These are phyloP conservation scores for Arvicanthis niloticus DNA, from an alignment of 2,113 vertebrate genomes.

Conservation along the genomic window DNA sequence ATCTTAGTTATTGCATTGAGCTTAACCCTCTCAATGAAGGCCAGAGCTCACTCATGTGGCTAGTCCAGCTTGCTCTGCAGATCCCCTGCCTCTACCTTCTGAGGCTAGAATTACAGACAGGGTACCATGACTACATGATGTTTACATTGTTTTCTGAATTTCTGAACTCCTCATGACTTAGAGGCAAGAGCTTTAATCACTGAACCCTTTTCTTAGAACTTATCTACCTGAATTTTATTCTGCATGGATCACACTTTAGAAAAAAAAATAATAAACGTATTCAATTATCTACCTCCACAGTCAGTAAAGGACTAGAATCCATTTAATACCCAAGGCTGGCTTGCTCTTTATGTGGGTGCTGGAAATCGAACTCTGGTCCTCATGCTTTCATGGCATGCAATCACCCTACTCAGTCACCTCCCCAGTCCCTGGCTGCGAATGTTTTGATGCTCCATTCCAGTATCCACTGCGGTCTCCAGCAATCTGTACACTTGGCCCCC, in stretches of 20 bases:
- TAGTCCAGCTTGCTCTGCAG: not conserved
- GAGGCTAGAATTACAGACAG: not conserved
- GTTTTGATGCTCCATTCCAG: not conserved
- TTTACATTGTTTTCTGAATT: not conserved
- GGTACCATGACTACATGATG: not conserved
- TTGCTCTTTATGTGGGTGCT: not conserved
- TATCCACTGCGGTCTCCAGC: not conserved
- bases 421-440: not conserved
- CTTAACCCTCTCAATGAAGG: not conserved
- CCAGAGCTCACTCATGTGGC: too few relatives aligned
- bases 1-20: not conserved
- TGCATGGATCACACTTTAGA: conserved; percentile 78
- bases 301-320: conserved; percentile 77
- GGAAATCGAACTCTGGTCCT: not conserved
- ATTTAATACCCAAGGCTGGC: conserved; percentile 60
- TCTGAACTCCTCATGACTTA: not conserved
- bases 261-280: conserved; percentile 62
- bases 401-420: not conserved
- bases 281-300: conserved; percentile 74
- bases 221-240: conserved; percentile 40
- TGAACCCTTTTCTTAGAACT: not conserved
- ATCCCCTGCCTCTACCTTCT: not conserved
- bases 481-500: not conserved
- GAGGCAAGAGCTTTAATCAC: not conserved
- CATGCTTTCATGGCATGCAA: not conserved